Evolutionary conservation across 2,797 vertebrate species (phyloP), one percentile per base, ranked within the genome.

Genomic region (Cyclopterus lumpus): DNA sequence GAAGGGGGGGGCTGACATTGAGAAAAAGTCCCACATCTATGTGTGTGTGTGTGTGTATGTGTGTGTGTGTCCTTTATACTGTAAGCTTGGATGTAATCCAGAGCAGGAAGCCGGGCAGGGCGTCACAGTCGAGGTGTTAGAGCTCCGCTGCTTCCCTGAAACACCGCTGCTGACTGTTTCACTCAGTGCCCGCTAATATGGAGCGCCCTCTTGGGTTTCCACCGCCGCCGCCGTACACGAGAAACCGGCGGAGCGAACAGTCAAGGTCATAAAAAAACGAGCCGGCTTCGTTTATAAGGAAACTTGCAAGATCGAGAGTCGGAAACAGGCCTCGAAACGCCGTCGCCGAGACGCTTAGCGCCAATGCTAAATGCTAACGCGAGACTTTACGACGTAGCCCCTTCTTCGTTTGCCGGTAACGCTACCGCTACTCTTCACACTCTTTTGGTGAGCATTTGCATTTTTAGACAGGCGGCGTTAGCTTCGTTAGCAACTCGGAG

Each of bases 101-200:
- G 83, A 86, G 75, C 92, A 92, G 91, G 90, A 93, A 92, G 86
- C 81, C 12, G 75, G 61, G 62, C 81, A 77, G 80, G 85, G 81
- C 76, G 80, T 88, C 91, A 82, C 85, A 88, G 80, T 90, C 26
- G 26, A 93, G 84, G 88, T 91, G 92, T 90, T 86, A 89, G 88
- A 88, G 88, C 88, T 88, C 87, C 83, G 73, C 74, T 88, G 87
- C 89, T 80, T 89, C 84, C 76, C 85, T 91, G 78, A 92, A 90
- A 92, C 85, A 86, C 82, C 88, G 79, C 80, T 48, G 91, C 38
- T 91, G 92, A 93, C 91, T 93, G 92, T 83, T 92, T 92, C 92
- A 91, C 90, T 94, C 93, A 90, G 58, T 89, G 85, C 89, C 79
- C 60, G 42, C 82, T 91, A 93, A 93, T 93, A 90, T 86, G 82